Base-by-base conservation (phyloP, 2,888 invertebrate species). In the Embidobia sp. region DNA sequence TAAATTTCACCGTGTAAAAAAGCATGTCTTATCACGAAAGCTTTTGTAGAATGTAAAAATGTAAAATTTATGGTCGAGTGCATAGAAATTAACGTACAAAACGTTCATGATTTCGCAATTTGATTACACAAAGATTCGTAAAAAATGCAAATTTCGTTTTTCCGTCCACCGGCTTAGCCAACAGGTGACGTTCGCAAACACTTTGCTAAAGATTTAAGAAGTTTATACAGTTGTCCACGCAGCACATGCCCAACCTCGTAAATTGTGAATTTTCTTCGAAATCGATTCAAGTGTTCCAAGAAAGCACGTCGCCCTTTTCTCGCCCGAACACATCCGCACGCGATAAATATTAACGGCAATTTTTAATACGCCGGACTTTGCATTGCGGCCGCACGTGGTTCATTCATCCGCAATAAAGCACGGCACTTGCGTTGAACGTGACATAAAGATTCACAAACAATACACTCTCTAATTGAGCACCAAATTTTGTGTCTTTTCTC, bases 151-250 rank as follows among this genome's bases (percentile, higher is more conserved):
- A 55, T 40, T 55, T 40, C 40, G 37, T 49, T 63, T 57, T 49
- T 44, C 42, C 35, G 40, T 37, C 42, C 59, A 13, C 16, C 46
- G 31, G 35, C 37, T 13, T 37, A 13, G 48, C 72, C 51, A 72
- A 64, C 70, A 70, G 61, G 70, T 70, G 16, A 37, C 19, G 57
- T 35, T 64, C 40, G 55, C 40, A 64, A 64, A 61, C 63, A 55
- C 63, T 73, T 35, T 22, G 33, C 29, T 49, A 48, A 73, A 57
- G 73, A 73, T 73, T 73, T 64, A 73, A 64, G 73, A 73, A 73
- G 64, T 73, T 64, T 57, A 64, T 73, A 73, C 73, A 55, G 42
- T 44, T 37, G 40, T 15, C 11, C 19, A 37, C 48, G 48, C 18
- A 51, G 64, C 57, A 73, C 53, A 49, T 64, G 64, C 64, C 55